Evolutionary conservation across 1,140 invertebrate genomes (phyloP), one percentile per base, ranked within the genome.

Genomic region (Bombus haemorrhoidalis): DNA sequence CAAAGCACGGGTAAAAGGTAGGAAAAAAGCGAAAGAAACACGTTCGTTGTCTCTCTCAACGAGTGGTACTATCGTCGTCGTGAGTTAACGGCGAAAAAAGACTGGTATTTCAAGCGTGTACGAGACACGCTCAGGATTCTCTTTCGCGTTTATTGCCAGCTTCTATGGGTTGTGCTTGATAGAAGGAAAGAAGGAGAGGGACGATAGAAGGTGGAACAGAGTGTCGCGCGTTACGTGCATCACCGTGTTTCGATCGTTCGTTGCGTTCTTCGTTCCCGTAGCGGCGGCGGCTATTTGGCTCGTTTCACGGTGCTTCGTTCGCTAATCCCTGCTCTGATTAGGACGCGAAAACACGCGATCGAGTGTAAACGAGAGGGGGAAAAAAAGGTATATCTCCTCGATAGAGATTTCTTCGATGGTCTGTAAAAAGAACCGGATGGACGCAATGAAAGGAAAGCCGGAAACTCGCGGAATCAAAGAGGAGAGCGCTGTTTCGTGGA

Each of bases 221-320:
- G 34, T 81, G 69, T 34, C 69, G 39, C 22, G 78, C 68, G 57
- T 73, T 62, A 62, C 77, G 66, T 25, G 69, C n/a, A n/a, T 53
- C 77, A 34, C n/a, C 43, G 25, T 53, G 39, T 47, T 15, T 28
- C 62, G 81, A 77, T 83, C 57, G 79, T 59, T 78, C 34, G n/a
- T 39, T 41, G 34, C 34, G 18, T 37, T 18, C 66, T 72, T 62
- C 37, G 34, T 32, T 5, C 28, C 53, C 22, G 2, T 32, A 15
- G 32, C 10, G 22, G 34, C n/a, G 25, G 39, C 37, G 13, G 25
- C 57, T 34, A n/a, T 32, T 39, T 57, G 41, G 64, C 39, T 86
- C 77, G 74, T 90, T 87, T 90, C 86, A 83, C 78, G 81, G 78
- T 82, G 39, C 69, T 75, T 74, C 62, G 78, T 59, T 66, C 53